A percentile compares a stretch with the other conserved stretches of the same genome.
Conservation (phyloP, 2,797 vertebrate species). For the Poliocrania exsul region DNA sequence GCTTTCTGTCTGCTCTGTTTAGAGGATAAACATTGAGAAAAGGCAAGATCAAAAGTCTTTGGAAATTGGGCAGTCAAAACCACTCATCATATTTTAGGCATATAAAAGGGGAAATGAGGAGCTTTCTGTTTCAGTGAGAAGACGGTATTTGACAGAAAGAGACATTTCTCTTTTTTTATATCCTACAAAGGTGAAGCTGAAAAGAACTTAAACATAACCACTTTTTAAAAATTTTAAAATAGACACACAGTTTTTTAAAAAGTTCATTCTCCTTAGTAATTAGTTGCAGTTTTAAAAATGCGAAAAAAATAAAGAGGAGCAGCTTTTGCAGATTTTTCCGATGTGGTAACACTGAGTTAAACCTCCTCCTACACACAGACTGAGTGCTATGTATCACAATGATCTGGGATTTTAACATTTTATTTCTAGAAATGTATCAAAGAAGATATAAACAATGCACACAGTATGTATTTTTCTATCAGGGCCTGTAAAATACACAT, state of each 20-base stretch:
- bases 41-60: not conserved
- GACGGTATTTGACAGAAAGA: not conserved
- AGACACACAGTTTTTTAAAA: not conserved
- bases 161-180: not conserved
- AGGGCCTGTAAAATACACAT: constrained; percentile 11
- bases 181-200: not conserved
- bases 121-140: not conserved
- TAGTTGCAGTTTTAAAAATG: not conserved
- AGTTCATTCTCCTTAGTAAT: not conserved
- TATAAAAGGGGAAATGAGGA: not conserved
- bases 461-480: not conserved
- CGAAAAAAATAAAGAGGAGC: not conserved
- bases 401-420: constrained; percentile 9
- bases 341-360: not conserved
- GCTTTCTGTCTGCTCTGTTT: not conserved
- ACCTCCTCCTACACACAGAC: not conserved
- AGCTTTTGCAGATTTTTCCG: constrained; percentile 17
- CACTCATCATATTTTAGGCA: not conserved
- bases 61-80: not conserved
- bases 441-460: not conserved
- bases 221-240: not conserved
- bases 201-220: not conserved
- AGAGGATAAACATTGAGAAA: not conserved
- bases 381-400: not conserved
- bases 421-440: not conserved